These are phyloP conservation scores for Subacronicta megacephala DNA, from an alignment of 2,888 invertebrate species.

Conservation along the genomic window DNA sequence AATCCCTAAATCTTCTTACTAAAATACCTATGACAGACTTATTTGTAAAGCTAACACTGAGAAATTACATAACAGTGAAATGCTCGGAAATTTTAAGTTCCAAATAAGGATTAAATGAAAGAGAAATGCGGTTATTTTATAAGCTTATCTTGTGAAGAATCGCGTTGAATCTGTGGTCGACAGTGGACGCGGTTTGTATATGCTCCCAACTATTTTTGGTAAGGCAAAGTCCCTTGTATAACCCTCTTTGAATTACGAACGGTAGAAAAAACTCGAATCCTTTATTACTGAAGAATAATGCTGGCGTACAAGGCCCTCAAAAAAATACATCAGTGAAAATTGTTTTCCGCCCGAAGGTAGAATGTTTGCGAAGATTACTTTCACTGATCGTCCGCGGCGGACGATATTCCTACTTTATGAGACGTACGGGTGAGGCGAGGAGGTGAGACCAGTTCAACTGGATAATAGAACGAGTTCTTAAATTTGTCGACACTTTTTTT, in stretches of 20 bases:
- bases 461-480: slow-evolving; percentile 56
- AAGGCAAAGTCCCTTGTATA: slow-evolving; percentile 29
- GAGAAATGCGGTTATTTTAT: slow-evolving; percentile 48
- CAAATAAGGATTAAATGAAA: slow-evolving; percentile 29
- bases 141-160: slow-evolving; percentile 60
- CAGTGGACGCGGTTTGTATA: slow-evolving; percentile 19
- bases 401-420: slow-evolving; percentile 75
- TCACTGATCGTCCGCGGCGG: slow-evolving; percentile 73
- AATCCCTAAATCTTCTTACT: slow-evolving; percentile 14
- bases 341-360: slow-evolving; percentile 75
- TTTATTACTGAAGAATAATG: slow-evolving; percentile 57
- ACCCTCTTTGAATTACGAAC: slow-evolving; percentile 51
- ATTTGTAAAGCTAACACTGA: slow-evolving; percentile 35
- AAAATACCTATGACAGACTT: slow-evolving; percentile 21
- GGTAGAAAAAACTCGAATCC: slow-evolving; percentile 51
- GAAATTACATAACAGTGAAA: slow-evolving; percentile 21
- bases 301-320: slow-evolving; percentile 59
- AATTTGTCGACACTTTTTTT: slow-evolving; percentile 48
- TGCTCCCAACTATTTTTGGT: slow-evolving; percentile 41
- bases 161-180: slow-evolving; percentile 42
- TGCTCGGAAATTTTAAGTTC: slow-evolving; percentile 20
- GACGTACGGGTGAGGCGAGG: slow-evolving; percentile 65
- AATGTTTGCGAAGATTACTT: slow-evolving; percentile 79
- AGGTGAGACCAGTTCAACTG: slow-evolving; percentile 68
- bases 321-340: slow-evolving; percentile 78